A percentile compares a stretch with the other conserved stretches of the same genome.
phyloP scores from a whole-genome alignment of 1,140 invertebrate species.

The Homarus americanus region DNA sequence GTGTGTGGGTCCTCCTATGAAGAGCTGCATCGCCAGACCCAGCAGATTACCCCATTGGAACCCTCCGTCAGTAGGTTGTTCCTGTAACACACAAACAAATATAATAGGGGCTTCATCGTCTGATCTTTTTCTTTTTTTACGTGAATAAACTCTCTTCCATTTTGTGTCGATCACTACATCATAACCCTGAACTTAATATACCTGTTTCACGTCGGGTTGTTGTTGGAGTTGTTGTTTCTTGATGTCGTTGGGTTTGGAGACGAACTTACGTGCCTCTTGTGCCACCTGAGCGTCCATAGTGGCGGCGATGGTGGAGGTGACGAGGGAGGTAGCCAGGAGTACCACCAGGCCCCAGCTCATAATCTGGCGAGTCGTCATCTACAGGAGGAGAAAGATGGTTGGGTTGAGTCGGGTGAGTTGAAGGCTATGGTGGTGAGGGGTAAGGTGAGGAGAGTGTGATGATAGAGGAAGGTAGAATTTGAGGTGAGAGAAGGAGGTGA shows the following conservation, averaged over 20 bases:
- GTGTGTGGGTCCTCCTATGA: constrained; percentile 59
- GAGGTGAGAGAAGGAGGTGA: no score
- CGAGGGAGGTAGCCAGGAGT: constrained; percentile 49
- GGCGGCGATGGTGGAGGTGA: constrained; percentile 58
- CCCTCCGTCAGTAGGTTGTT: constrained; percentile 77
- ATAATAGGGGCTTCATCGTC: no score
- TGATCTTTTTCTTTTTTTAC: no score
- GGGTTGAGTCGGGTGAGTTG: no score
- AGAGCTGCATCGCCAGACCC: constrained; percentile 70
- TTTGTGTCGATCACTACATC: no score
- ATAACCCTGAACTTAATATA: no score
- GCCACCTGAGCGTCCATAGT: constrained; percentile 62
- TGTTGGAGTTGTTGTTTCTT: constrained; percentile 82
- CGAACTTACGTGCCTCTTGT: constrained; percentile 85
- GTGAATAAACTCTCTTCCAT: no score
- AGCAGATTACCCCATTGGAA: constrained; percentile 82
- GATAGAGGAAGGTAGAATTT: no score
- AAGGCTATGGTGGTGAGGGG: no score
- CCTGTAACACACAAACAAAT: no score
- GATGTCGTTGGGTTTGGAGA: constrained; percentile 90
- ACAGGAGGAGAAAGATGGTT: background rate
- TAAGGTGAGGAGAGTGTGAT: no score
- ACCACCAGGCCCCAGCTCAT: constrained; percentile 33
- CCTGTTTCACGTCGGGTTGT: constrained; percentile 20
- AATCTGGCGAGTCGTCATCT: constrained; percentile 48